Base-by-base conservation (phyloP, 2,797 vertebrate species). In the Micrastur ruficollis region DNA sequence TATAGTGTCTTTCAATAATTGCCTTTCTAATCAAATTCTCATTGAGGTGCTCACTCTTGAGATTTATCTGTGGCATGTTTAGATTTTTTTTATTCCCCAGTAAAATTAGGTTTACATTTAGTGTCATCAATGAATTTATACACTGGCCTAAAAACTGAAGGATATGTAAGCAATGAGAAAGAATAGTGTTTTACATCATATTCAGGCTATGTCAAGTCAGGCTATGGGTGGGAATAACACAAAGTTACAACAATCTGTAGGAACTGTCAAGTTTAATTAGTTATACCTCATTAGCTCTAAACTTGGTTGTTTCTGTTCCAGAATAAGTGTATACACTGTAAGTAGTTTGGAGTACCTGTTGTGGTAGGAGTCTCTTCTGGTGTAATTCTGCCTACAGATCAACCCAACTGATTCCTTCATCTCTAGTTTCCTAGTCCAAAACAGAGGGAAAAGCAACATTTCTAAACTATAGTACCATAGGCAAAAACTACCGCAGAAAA, bases 301-400 rank as follows among this genome's bases (percentile, higher is more conserved):
- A 62, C 4, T 50, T 52, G 38, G 3, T 38, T 80, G 11, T 36
- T 82, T 85, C 36, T 83, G 17, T 73, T 91, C 25, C 52, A 11
- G 44, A 44, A 1, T 21, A 52, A 82, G 11, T 59, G 29, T 29
- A 6, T 46, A 38, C 8, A 18, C 0, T 18, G 0, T 20, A 79
- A 59, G 31, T 29, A 44, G 22, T 74, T 71, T 31, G 14, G 40
- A 92, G 42, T 20, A 32, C 23, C 53, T 76, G 2, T 58, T 91
- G 31, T 29, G 12, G 20, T 63, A 38, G 49, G 11, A 75, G 3
- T 62, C 42, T 90, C 2, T 72, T 84, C 53, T 86, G 36, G 13
- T 79, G 18, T 22, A 62, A 32, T 88, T 78, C 25, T 29, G 22
- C 16, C 17, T 81, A 8, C 27, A 56, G 59, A 42, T 14, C 25